phyloP scores from a whole-genome alignment of 2,113 vertebrate genomes.

The Percina caprodes region DNA sequence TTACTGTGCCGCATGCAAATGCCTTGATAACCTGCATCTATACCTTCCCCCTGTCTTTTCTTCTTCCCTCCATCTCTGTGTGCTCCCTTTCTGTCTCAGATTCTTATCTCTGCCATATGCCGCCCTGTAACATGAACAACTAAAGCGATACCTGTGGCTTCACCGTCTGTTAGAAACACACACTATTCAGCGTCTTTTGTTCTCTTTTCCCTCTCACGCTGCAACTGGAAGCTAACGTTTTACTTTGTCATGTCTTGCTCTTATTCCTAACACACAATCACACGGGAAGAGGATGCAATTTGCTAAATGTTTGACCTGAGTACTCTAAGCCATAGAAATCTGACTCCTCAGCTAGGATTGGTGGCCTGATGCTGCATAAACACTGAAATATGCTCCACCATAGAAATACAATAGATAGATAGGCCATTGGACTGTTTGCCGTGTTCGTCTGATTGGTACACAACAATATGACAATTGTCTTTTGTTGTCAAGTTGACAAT shows the following conservation, averaged over 20 bases:
- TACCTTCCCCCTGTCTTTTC: neutral
- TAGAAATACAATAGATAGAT: too few species aligned
- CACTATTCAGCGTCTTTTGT: conserved; percentile 15
- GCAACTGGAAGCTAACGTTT: neutral
- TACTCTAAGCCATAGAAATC: neutral
- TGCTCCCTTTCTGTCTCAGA: conserved; percentile 18
- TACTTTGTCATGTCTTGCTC: neutral
- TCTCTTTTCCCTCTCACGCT: neutral
- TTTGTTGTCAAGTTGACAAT: too few species aligned
- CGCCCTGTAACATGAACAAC: conserved; percentile 22
- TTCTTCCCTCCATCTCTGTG: neutral
- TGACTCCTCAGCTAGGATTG: neutral
- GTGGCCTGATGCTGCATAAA: neutral
- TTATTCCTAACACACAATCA: neutral
- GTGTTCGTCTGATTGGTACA: too few species aligned
- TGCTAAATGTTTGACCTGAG: neutral
- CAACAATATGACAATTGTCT: too few species aligned
- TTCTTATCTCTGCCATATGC: conserved; percentile 47
- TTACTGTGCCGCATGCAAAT: neutral
- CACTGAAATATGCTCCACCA: neutral
- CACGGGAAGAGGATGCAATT: too few species aligned
- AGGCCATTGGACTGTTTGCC: too few species aligned
- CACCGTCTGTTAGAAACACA: conserved; percentile 38
- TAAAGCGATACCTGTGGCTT: conserved; percentile 44
- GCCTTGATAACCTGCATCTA: neutral